These are phyloP conservation scores for Globodera rostochiensis DNA, from an alignment of 1,140 invertebrate genomes.

Conservation along the genomic window DNA sequence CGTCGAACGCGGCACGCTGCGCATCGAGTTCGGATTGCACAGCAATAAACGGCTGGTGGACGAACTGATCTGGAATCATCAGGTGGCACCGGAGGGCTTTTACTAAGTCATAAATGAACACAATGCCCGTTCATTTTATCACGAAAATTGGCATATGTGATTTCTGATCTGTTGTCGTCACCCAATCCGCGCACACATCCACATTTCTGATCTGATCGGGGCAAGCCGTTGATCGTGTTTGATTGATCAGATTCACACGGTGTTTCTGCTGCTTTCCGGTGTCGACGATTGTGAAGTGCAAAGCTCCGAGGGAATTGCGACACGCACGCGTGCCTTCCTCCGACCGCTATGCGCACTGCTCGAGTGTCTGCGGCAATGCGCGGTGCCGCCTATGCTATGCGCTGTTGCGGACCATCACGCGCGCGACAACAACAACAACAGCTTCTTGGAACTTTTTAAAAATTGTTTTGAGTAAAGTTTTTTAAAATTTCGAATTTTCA, in stretches of 20 bases:
- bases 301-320: not conserved
- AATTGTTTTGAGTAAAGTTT: not conserved
- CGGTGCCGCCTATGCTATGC: not conserved
- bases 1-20: not conserved
- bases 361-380: conserved; percentile 4
- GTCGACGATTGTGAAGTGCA: not conserved
- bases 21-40: not conserved
- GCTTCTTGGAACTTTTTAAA: not conserved
- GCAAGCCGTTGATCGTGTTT: too few relatives aligned
- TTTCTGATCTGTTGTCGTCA: too few relatives aligned
- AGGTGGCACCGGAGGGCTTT: not conserved
- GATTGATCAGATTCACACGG: not conserved
- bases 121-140: too few relatives aligned
- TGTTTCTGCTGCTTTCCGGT: not conserved
- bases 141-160: too few relatives aligned
- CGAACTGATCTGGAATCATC: not conserved
- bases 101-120: not conserved
- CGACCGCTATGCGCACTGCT: conserved; percentile 6
- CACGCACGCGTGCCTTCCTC: conserved; percentile 2
- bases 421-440: not conserved
- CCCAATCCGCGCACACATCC: not conserved
- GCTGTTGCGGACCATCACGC: not conserved
- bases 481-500: not conserved
- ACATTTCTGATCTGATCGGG: not conserved
- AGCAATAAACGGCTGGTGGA: not conserved